phyloP scores from a whole-genome alignment of 2,888 invertebrate species.

The Dolichopus griseipennis region DNA sequence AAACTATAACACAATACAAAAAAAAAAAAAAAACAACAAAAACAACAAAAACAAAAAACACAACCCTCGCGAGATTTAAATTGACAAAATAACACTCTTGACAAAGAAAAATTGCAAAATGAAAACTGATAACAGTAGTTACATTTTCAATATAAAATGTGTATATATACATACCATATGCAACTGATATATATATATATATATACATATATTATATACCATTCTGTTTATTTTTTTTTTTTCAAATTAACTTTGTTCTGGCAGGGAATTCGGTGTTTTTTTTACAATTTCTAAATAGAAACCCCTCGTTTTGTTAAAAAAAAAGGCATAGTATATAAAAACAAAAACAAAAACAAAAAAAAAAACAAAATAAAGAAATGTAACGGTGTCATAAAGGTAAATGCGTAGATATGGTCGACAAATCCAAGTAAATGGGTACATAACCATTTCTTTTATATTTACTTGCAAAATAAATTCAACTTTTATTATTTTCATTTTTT shows the following conservation, averaged over 20 bases:
- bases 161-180: too few species aligned
- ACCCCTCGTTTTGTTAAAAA: background rate
- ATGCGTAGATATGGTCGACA: constrained; percentile 9
- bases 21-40: too few species aligned
- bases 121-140: background rate
- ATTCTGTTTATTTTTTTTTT: background rate
- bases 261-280: background rate
- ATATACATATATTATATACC: too few species aligned
- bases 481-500: too few species aligned
- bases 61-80: constrained; percentile 7
- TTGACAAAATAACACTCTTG: background rate
- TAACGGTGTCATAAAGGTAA: constrained; percentile 8
- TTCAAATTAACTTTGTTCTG: background rate
- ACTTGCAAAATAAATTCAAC: background rate
- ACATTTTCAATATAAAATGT: background rate
- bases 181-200: too few species aligned
- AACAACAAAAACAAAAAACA: background rate
- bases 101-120: background rate
- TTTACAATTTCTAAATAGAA: background rate
- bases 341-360: background rate
- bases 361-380: background rate
- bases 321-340: too few species aligned
- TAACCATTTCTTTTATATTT: constrained; percentile 7
- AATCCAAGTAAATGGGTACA: constrained; percentile 8
- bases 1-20: too few species aligned